Evolutionary conservation across 2,113 vertebrate genomes (phyloP), one percentile per base, ranked within the genome.

Genomic region (Lethenteron camtschaticum): DNA sequence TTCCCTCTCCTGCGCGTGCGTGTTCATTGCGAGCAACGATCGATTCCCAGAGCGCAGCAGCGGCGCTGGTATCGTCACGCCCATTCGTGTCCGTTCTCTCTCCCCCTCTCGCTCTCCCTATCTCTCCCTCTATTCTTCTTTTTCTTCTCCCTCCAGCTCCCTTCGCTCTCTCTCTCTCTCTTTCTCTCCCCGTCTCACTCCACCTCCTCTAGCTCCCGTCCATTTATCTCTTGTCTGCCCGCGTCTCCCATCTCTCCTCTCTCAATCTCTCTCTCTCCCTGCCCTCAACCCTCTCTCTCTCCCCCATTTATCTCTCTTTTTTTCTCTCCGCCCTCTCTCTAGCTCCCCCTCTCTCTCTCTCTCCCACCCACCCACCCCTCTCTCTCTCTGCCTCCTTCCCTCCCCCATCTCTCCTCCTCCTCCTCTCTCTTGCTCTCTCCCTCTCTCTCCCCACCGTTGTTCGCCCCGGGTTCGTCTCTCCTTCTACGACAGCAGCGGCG

Each of bases 381-480:
- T 66, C 63, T 9, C n/a, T 66, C 10, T 9, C 24, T 16, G 16
- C 16, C 63, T 66, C 63, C 2, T 11, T 24, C 8, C n/a, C 24
- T 24, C 63, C n/a, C 41, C 24, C 63, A 24, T 66, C 63, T 66
- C 24, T 16, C 63, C 63, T 16, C n/a, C 41, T 41, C 41, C 10
- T 66, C 63, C 63, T 16, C 10, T 66, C 63, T 16, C 24, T 66
- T 63, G 16, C 16, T 66, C 24, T 66, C n/a, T 66, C 63, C 63
- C 63, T 24, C 10, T 11, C 24, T 66, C 60, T 41, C 41, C 63
- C 24, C 63, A 16, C 24, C 63, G 8, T 66, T 66, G 16, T 9
- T 66, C n/a, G 63, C 63, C n/a, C 63, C n/a, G 63, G n/a, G 24
- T 66, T 10, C 63, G 63, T 66, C 63, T n/a, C 63, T 66, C n/a